Evolutionary conservation across 1,140 invertebrate species (phyloP), one percentile per base, ranked within the genome.

Genomic region (Neelides sp.): DNA sequence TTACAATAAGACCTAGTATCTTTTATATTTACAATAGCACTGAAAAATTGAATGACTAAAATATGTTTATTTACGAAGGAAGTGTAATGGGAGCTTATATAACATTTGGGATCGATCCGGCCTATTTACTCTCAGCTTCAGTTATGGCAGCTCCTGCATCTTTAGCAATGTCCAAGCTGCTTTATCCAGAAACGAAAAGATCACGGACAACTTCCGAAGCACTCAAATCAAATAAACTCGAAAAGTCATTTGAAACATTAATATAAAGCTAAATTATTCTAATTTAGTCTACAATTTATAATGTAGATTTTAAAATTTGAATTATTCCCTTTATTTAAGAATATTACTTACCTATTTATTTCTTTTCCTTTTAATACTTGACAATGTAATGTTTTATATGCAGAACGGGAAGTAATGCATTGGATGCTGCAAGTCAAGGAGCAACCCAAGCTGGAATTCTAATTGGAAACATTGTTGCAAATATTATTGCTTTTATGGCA

Each of bases 141-240:
- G 78, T 96, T 0, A 96, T 98, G 92, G 86, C 89, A 0, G 92
- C 92, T 1, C 90, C 93, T 0, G 87, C 87, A 22, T 82, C 91
- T 0, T 69, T 78, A 10, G 73, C 72, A 30, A 83, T 79, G 51
- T 78, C 88, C 1, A 98, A 98, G 68, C 69, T 98, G 4, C 75
- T 93, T 58, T 85, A 86, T 70, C 93, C 93, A 0, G 93, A 97
- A 72, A 85, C 79, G 0, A 78, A 85, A 62, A 70, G 78, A 46
- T 80, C 82, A 2, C 69, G 76, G 53, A 84, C 87, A 1, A 77
- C 73, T 1, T 73, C 76, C 1, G 73, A 83, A 12, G 15, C 1
- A 58, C 68, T 15, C 52, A 59, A 12, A 65, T 65, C 55, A 62
- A 62, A 66, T 69, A 63, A 55, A n/a, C n/a, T n/a, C n/a, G n/a